Base-by-base conservation (phyloP, 2,797 vertebrate species). In the Microctenopoma lineatum region DNA sequence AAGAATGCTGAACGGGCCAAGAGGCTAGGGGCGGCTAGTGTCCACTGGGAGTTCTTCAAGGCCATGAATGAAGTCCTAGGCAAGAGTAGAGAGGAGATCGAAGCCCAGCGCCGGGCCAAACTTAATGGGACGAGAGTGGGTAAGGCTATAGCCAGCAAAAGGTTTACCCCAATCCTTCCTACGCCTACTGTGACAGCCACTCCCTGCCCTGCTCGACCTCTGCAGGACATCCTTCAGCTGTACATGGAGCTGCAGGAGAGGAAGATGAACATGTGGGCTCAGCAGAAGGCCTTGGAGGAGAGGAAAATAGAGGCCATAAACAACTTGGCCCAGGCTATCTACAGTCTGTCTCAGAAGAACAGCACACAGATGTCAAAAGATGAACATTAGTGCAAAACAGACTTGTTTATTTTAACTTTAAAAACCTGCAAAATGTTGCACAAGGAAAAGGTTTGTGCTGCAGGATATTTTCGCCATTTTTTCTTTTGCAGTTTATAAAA, bases 231-330 rank as follows among this genome's bases (percentile, higher is more conserved):
- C 52, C 85, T 94, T 13, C 94, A 95, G 79, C 81, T 95, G 26
- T 95, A 95, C 85, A 88, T 95, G 92, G 94, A 95, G 87, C 89
- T 94, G 65, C 94, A 95, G 58, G 94, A 94, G 86, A 91, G 93
- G 80, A 94, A 94, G 84, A 85, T 95, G 88, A 94, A 92, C 86
- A 93, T 94, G 93, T 95, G 94, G 94, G 91, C 90, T 0, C 94
- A 95, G 84, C 94, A 95, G 85, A 94, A 92, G 79, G 93, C 90
- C 0, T 84, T 95, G 62, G 94, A 94, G 76, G 94, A 94, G 86
- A 88, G 93, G 76, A 95, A 95, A 83, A 94, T 95, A 2, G 93
- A 94, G 18, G 94, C 94, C 72, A 94, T 94, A 51, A 95, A 95
- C 79, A 95, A 95, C 72, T 74, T 94, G 77, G 94, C 93, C 3